Base-by-base conservation (phyloP, 2,113 vertebrate genomes). In the Gobio gobio region DNA sequence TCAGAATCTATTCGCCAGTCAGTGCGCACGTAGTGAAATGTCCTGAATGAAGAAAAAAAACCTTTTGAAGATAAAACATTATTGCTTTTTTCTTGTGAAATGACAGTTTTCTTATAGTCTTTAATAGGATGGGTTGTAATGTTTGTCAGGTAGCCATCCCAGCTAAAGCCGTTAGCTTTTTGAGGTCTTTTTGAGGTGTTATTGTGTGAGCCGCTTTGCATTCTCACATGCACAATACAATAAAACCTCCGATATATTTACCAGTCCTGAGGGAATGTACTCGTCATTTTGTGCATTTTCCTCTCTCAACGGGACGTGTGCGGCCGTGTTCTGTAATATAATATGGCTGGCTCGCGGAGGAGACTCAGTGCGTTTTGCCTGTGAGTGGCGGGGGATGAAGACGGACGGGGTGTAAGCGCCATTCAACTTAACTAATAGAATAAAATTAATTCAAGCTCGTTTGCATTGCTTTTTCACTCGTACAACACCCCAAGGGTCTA, bases 361-460 rank as follows among this genome's bases (percentile, higher is more conserved):
- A 81, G 40, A 79, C 77, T 68, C 73, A 43, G 83, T 76, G 56
- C 68, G 76, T 83, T 72, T 81, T 86, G 70, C 20, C 72, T 45
- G 40, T 79, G 81, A 43, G 51, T 86, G 66, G 87, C 73, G 83
- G 85, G 89, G 86, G 90, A 88, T 87, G 86, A 85, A 83, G 66
- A 83, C 81, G 29, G 81, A 83, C 66, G 47, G 79, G 59, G 83
- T 78, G 76, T 68, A 68, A 85, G 83, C 75, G 75, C 26, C 58
- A 59, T 43, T 47, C 70, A 74, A 47, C 43, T 81, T 61, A 47
- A 66, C 73, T 49, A 56, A 78, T 33, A 5, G 36, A 54, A 51
- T 29, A 10, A 72, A 72, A 72, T 56, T 24, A 0, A 43, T 0
- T 8, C 12, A 16, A n/a, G 49, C 29, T 40, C 45, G 20, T 43